Percentiles rank a stretch among this genome's conserved stretches.
These are phyloP conservation scores for Amphiprion clarkii DNA, from an alignment of 2,797 vertebrate genomes.

Conservation along the genomic window DNA sequence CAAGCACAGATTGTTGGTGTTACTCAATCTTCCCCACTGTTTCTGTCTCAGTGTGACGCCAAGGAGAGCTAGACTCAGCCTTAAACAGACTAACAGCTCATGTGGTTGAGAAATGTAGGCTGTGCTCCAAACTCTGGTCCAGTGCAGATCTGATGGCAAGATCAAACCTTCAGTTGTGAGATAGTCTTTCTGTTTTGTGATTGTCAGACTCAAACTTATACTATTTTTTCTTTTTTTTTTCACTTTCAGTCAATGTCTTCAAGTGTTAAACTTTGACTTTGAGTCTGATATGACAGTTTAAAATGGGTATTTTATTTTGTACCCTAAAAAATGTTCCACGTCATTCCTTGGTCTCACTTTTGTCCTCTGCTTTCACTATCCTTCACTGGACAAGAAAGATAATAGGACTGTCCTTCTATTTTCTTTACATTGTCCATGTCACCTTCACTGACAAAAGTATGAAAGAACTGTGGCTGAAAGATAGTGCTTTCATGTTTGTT, in stretches of 20 bases:
- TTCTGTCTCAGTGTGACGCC: slow-evolving; percentile 12
- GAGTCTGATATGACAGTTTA: background rate
- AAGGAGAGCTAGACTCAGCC: background rate
- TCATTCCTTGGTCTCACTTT: background rate
- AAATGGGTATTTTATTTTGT: background rate
- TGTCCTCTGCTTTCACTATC: background rate
- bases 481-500: background rate
- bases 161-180: slow-evolving; percentile 74
- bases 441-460: slow-evolving; percentile 9
- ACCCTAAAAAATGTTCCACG: background rate
- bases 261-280: background rate
- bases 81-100: slow-evolving; percentile 20
- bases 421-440: background rate
- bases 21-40: slow-evolving; percentile 7
- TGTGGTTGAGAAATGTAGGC: slow-evolving; percentile 83
- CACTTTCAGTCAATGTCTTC: background rate
- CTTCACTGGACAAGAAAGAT: background rate
- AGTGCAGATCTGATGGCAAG: slow-evolving; percentile 86
- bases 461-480: background rate
- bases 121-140: slow-evolving; percentile 75
- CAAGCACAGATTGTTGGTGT: slow-evolving; percentile 9
- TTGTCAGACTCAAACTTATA: background rate
- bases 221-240: background rate
- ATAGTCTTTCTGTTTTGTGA: background rate
- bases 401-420: too few species aligned